Conservation (phyloP, 2,888 invertebrate genomes). For the Chrysina gloriosa region DNA sequence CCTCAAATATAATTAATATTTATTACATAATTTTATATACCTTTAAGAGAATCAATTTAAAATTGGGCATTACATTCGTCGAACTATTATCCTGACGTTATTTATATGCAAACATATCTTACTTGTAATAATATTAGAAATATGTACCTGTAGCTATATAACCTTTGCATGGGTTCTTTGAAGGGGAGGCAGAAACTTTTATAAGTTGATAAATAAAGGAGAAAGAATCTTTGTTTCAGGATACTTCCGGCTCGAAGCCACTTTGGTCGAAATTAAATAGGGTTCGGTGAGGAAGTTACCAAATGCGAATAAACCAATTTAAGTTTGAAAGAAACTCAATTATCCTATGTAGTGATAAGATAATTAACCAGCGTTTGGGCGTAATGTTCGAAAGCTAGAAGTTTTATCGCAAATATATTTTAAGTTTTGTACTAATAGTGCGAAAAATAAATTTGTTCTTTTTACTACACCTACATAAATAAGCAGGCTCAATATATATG, state of each 20-base stretch:
- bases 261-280: constrained; percentile 43
- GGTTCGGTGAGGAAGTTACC: constrained; percentile 54
- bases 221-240: constrained; percentile 39
- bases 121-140: too few species aligned
- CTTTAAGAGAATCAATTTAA: not conserved
- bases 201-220: constrained; percentile 17
- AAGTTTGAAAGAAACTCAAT: constrained; percentile 63
- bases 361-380: constrained; percentile 57
- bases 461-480: too few species aligned
- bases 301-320: constrained; percentile 63
- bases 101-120: too few species aligned
- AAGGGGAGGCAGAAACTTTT: constrained; percentile 15
- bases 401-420: constrained; percentile 32
- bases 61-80: too few species aligned
- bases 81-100: too few species aligned
- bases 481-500: too few species aligned
- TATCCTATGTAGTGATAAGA: constrained; percentile 61
- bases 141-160: too few species aligned
- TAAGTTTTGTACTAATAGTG: not conserved
- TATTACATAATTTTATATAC: too few species aligned
- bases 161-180: not conserved
- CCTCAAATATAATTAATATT: too few species aligned
- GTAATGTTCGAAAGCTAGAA: constrained; percentile 2
- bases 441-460: not conserved
- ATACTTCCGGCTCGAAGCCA: constrained; percentile 39